Percentiles rank a stretch among this genome's conserved stretches.
Evolutionary conservation across 37 sponge, comb jelly and placozoan species (phyloP).

Genomic region (Aphrocallistes beatrix): DNA sequence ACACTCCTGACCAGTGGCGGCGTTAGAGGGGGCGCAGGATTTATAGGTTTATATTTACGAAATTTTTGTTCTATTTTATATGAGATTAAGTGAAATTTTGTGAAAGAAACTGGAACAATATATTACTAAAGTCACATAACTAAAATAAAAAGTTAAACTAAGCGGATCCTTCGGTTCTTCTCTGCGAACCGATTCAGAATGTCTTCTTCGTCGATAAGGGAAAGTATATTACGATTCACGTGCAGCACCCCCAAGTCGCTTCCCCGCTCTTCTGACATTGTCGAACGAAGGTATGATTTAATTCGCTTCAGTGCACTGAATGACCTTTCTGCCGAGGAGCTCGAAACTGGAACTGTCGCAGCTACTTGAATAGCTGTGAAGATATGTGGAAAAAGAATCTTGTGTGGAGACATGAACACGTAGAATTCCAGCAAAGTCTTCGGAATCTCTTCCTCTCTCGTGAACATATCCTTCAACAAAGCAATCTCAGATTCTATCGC

Average conservation of each 20-base stretch:
- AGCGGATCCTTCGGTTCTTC: not conserved
- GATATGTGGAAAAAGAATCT: constrained; percentile 15
- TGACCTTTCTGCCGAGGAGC: constrained; percentile 17
- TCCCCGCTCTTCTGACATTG: constrained; percentile 19
- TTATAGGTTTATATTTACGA: too few species aligned
- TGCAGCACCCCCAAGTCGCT: constrained; percentile 14
- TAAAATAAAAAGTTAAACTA: too few species aligned
- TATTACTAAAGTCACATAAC: constrained; percentile 3
- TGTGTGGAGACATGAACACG: constrained; percentile 15
- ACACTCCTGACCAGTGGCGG: too few species aligned
- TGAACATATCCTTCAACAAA: constrained; percentile 5
- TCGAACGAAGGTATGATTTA: constrained; percentile 16
- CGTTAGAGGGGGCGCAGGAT: too few species aligned
- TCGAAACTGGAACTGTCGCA: constrained; percentile 13
- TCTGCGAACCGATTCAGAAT: not conserved
- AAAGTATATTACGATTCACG: not conserved
- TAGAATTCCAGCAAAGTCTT: constrained; percentile 9
- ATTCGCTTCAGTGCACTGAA: constrained; percentile 12
- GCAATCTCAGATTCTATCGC: constrained; percentile 12
- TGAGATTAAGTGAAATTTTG: not conserved
- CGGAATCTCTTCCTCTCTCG: constrained; percentile 13
- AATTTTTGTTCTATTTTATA: not conserved
- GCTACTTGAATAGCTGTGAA: constrained; percentile 10
- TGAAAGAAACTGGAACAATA: not conserved
- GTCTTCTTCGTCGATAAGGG: constrained; percentile 8